Percentiles rank a stretch among this genome's conserved stretches.
phyloP scores from a whole-genome alignment of 2,797 vertebrate species.

The Cuniculus paca region DNA sequence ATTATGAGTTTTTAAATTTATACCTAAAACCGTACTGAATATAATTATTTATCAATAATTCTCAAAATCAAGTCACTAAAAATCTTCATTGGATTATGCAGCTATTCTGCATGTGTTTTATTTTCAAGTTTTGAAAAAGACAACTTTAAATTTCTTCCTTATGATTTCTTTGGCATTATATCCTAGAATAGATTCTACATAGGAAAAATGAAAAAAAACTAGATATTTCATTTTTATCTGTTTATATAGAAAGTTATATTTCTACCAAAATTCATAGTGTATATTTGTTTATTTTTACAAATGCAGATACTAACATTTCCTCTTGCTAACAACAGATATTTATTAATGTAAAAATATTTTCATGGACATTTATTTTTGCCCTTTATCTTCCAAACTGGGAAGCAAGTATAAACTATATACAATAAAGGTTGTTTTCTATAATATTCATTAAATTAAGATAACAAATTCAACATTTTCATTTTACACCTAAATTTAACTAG shows the following conservation, averaged over 20 bases:
- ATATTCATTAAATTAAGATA: background rate
- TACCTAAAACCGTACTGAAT: background rate
- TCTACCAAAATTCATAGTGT: background rate
- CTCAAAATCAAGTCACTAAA: background rate
- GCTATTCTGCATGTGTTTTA: background rate
- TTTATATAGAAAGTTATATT: background rate
- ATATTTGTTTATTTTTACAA: background rate
- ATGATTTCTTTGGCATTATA: background rate
- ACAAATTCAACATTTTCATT: background rate
- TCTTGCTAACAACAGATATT: background rate
- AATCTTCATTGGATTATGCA: background rate
- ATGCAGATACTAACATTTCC: background rate
- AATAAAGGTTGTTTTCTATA: background rate
- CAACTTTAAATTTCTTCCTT: background rate
- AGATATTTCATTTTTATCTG: background rate
- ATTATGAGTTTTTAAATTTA: background rate
- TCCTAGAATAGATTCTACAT: background rate
- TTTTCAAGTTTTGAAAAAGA: background rate
- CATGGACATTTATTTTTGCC: background rate
- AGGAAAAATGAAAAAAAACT: background rate
- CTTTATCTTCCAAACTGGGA: background rate
- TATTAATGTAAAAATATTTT: slow-evolving; percentile 9
- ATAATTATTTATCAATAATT: background rate
- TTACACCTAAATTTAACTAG: background rate
- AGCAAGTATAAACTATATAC: background rate